A percentile compares a stretch with the other conserved stretches of the same genome.
phyloP scores from a whole-genome alignment of 2,797 vertebrate genomes.

The Rhincodon typus region DNA sequence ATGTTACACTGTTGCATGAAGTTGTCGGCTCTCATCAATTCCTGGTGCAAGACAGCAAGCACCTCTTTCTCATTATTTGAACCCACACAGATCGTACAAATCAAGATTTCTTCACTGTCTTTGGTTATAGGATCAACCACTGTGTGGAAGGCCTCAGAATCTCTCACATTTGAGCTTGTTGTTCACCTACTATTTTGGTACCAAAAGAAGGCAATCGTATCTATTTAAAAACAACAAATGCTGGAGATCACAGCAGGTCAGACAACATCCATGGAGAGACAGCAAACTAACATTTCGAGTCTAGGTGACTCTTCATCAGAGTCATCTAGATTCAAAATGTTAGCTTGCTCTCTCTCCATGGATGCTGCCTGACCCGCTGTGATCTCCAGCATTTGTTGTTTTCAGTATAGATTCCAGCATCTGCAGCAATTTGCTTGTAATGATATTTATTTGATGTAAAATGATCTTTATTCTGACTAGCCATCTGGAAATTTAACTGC shows the following conservation, averaged over 20 bases:
- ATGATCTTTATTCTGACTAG: neutral
- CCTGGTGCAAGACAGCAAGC: slow-evolving; percentile 42
- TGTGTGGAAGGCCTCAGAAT: rapidly evolving
- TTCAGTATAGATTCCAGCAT: no score
- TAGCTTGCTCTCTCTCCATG: no score
- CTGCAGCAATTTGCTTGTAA: no score
- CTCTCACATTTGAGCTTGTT: neutral
- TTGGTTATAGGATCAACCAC: neutral
- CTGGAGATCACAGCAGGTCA: no score
- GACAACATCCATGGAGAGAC: no score
- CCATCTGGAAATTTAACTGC: neutral
- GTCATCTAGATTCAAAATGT: no score
- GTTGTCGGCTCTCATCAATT: slow-evolving; percentile 40
- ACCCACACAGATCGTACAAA: slow-evolving; percentile 24
- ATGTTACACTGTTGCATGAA: neutral
- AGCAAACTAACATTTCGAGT: no score
- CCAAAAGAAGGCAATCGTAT: neutral
- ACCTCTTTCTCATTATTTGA: slow-evolving; percentile 33
- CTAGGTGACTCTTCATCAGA: no score
- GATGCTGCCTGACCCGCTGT: no score
- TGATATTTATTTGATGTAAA: neutral
- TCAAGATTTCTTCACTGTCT: rapidly evolving
- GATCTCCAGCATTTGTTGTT: no score
- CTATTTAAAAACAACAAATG: neutral
- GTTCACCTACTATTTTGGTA: neutral